phyloP scores from a whole-genome alignment of 2,888 invertebrate genomes.

The Fissipunctia ypsillon region DNA sequence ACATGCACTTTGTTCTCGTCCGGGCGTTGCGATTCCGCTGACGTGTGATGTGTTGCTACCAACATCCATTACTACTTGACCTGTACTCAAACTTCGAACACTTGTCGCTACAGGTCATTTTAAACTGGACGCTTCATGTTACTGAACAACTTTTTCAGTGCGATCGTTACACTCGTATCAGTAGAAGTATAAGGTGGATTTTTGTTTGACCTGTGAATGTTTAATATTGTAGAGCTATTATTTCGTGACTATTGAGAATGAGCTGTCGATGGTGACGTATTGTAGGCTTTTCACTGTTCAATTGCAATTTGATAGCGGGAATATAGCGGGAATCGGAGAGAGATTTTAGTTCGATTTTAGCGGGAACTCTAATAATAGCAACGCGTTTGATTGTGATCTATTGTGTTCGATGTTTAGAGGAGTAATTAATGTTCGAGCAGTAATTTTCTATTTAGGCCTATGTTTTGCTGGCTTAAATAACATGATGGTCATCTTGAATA shows the following conservation, averaged over 20 bases:
- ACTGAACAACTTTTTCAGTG: conserved; percentile 67
- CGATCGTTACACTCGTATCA: conserved; percentile 58
- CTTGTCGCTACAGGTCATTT: conserved; percentile 69
- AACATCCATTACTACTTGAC: conserved; percentile 73
- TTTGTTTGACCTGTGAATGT: conserved; percentile 49
- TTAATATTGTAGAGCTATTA: conserved; percentile 73
- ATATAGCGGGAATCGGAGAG: conserved; percentile 70
- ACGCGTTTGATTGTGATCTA: conserved; percentile 41
- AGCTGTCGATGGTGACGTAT: conserved; percentile 87
- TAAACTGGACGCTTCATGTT: conserved; percentile 71
- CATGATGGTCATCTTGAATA: neutral
- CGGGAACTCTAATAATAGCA: conserved; percentile 39
- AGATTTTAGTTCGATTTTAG: conserved; percentile 60
- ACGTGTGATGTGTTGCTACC: conserved; percentile 84
- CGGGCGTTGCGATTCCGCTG: conserved; percentile 83
- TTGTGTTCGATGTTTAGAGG: conserved; percentile 11
- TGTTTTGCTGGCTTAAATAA: neutral
- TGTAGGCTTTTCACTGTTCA: conserved; percentile 85
- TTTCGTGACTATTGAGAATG: conserved; percentile 86
- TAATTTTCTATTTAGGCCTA: neutral
- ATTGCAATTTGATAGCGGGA: conserved; percentile 76
- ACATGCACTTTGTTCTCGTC: conserved; percentile 86
- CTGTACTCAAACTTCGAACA: conserved; percentile 36
- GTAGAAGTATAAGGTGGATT: conserved; percentile 61
- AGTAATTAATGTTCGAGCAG: conserved; percentile 28